These are phyloP conservation scores for Lethrus apterus DNA, from an alignment of 1,140 invertebrate genomes.

Conservation along the genomic window DNA sequence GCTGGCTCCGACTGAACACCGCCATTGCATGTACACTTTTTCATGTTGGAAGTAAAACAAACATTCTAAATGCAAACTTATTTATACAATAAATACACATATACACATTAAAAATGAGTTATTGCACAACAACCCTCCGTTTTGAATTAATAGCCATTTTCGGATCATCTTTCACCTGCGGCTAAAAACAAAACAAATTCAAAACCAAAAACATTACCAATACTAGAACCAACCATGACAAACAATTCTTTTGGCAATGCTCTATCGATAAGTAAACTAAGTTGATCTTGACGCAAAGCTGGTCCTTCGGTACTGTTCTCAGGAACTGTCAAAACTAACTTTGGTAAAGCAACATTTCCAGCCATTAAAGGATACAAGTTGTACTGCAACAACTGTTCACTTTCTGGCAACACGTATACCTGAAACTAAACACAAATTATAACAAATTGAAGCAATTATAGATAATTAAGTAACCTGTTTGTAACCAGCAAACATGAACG, in stretches of 20 bases:
- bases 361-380: conserved; percentile 66
- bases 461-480: conserved; percentile 59
- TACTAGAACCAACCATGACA: conserved; percentile 45
- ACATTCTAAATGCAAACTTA: too few relatives aligned
- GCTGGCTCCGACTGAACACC: too few relatives aligned
- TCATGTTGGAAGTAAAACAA: too few relatives aligned
- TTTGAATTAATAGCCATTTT: conserved; percentile 5
- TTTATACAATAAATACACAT: not conserved
- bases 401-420: conserved; percentile 57
- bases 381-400: conserved; percentile 54
- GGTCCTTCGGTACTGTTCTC: conserved; percentile 42
- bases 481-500: conserved; percentile 86
- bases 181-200: conserved; percentile 25
- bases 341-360: conserved; percentile 61
- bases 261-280: conserved; percentile 42
- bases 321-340: conserved; percentile 51
- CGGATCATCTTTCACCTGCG: conserved; percentile 31
- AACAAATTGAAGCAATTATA: conserved; percentile 5
- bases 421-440: conserved; percentile 44
- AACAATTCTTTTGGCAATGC: conserved; percentile 52
- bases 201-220: conserved; percentile 7
- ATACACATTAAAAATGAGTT: not conserved
- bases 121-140: not conserved
- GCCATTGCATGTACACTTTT: too few relatives aligned
- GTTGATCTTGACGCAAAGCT: conserved; percentile 44